Evolutionary conservation across 37 sponge, comb jelly and placozoan genomes (phyloP).

Genomic region (Oscarella lobularis): DNA sequence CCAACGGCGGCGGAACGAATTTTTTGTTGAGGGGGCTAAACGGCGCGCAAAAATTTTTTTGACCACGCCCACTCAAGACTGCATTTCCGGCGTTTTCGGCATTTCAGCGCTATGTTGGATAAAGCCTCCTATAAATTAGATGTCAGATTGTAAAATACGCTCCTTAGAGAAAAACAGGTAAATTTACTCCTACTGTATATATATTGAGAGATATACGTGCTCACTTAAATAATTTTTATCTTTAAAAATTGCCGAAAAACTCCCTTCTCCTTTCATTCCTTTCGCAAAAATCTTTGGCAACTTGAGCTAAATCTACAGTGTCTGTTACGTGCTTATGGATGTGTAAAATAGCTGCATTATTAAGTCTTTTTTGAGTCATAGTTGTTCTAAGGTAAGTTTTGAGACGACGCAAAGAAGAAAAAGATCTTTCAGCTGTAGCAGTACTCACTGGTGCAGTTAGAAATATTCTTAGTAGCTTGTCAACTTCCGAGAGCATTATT

Average conservation of each 20-base stretch:
- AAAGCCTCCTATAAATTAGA: too few relatives aligned
- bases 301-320: background rate
- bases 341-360: slow-evolving; percentile 9
- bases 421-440: slow-evolving; percentile 40
- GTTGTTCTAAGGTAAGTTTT: slow-evolving; percentile 16
- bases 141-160: too few relatives aligned
- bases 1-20: too few relatives aligned
- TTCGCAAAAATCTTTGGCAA: slow-evolving; percentile 12
- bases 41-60: too few relatives aligned
- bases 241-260: slow-evolving; percentile 12
- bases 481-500: slow-evolving; percentile 13
- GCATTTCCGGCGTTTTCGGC: too few relatives aligned
- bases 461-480: slow-evolving; percentile 8
- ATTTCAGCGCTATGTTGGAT: too few relatives aligned
- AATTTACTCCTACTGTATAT: too few relatives aligned
- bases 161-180: too few relatives aligned
- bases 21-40: too few relatives aligned
- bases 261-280: slow-evolving; percentile 12
- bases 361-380: slow-evolving; percentile 19
- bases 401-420: slow-evolving; percentile 19
- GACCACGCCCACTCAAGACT: too few relatives aligned
- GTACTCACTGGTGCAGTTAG: slow-evolving; percentile 23
- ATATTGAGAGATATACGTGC: too few relatives aligned
- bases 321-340: slow-evolving; percentile 11
- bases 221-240: too few relatives aligned